A percentile compares a stretch with the other conserved stretches of the same genome.
Evolutionary conservation across 2,888 invertebrate genomes (phyloP).

Genomic region (Parelbella ahira): DNA sequence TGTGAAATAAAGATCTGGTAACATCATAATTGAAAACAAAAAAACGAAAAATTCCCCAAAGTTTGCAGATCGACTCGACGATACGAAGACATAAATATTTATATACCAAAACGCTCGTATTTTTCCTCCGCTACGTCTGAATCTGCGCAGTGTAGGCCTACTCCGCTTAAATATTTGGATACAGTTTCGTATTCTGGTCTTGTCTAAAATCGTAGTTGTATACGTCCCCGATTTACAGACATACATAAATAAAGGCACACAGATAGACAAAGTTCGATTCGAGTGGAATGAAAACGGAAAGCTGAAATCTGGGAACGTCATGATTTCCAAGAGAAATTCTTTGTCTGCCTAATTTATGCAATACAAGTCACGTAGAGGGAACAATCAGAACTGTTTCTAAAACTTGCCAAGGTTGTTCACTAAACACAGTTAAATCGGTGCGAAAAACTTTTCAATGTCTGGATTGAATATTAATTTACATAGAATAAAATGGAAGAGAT

Average conservation of each 20-base stretch:
- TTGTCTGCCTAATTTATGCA: slow-evolving; percentile 22
- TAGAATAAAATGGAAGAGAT: slow-evolving; percentile 1
- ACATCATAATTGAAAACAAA: too few species aligned
- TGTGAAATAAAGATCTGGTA: too few species aligned
- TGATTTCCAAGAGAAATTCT: slow-evolving; percentile 19
- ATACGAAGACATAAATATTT: too few species aligned
- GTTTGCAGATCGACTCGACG: too few species aligned
- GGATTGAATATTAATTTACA: slow-evolving; percentile 19
- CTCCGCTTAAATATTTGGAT: slow-evolving; percentile 12
- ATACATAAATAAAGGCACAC: neutral
- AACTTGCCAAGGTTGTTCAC: slow-evolving; percentile 20
- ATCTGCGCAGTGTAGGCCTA: slow-evolving; percentile 6
- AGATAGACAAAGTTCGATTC: neutral
- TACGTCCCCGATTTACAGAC: neutral
- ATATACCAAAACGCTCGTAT: too few species aligned
- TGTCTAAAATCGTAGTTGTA: slow-evolving; percentile 9
- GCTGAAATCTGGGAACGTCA: slow-evolving; percentile 4
- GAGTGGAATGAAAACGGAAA: neutral
- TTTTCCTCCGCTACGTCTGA: neutral
- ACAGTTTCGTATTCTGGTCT: slow-evolving; percentile 8
- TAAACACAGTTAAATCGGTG: slow-evolving; percentile 22
- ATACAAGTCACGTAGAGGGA: slow-evolving; percentile 24
- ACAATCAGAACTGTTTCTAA: slow-evolving; percentile 22
- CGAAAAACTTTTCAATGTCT: slow-evolving; percentile 16
- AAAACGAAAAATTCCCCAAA: too few species aligned